Base-by-base conservation (phyloP, 2,797 vertebrate species). In the Muscicapa comitata region DNA sequence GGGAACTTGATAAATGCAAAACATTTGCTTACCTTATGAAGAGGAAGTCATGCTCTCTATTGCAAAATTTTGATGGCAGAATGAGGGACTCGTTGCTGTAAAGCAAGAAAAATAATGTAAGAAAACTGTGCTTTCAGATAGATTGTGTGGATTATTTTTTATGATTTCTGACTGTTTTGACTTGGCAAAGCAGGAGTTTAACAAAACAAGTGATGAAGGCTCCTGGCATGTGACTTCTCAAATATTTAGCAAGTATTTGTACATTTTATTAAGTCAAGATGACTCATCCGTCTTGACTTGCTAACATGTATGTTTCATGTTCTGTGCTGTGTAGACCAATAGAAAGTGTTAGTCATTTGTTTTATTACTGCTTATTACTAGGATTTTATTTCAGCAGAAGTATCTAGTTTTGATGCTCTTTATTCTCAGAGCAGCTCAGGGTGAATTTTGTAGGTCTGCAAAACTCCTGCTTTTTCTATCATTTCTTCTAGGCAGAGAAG, bases 241-340 rank as follows among this genome's bases (percentile, higher is more conserved):
- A 93, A 92, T 70, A 81, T 85, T 95, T 94, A 96, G 85, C 54
- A 38, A 94, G 90, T 72, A 96, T 94, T 93, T 93, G 17, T 65
- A 81, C 77, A 88, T 84, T 97, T 96, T 96, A 95, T 96, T 94
- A 96, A 96, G 93, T 92, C 95, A 95, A 87, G 88, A 77, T 97
- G 96, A 97, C 76, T 97, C 96, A 97, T 82, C 91, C 86, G 66
- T 90, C 88, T 84, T 89, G 91, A 88, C 77, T 96, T 95, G 90
- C 93, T 96, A 88, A 62, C 92, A 95, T 84, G 73, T 72, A 70
- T 86, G 77, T 96, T 96, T 95, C 9, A 17, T 95, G 88, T 68
- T 65, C 70, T 84, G 12, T 25, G 37, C 72, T 84, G 58, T 57
- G 33, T 35, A 38, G 92, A 92, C 70, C 92, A 81, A 96, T 95